Conservation (phyloP, 1,140 invertebrate species). For the Ceratoteleas bidentatus region DNA sequence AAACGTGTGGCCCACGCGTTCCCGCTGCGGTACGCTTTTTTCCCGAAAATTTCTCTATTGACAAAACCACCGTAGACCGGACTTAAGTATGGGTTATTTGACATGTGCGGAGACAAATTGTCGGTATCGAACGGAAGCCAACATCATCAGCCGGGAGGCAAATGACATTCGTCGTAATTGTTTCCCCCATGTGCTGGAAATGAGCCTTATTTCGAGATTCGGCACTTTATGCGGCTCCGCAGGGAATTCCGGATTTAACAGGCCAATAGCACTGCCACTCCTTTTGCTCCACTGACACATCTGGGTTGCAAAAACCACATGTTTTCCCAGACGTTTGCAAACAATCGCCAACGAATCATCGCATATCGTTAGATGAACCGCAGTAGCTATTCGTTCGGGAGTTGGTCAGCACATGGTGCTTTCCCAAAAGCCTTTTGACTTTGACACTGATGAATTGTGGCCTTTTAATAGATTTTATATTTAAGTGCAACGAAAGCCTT, state of each 20-base stretch:
- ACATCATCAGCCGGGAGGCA: constrained; percentile 36
- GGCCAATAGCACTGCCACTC: constrained; percentile 17
- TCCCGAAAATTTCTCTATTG: too few species aligned
- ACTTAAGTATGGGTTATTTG: constrained; percentile 48
- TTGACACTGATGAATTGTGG: constrained; percentile 64
- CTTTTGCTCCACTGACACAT: constrained; percentile 45
- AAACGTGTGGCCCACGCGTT: too few species aligned
- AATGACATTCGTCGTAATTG: constrained; percentile 29
- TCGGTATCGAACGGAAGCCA: constrained; percentile 29
- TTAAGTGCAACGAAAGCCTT: constrained; percentile 46
- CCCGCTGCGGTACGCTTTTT: too few species aligned
- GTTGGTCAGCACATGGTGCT: constrained; percentile 56
- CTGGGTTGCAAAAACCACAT: constrained; percentile 56
- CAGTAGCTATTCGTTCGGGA: constrained; percentile 31
- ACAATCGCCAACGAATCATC: constrained; percentile 39
- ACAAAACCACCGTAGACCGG: too few species aligned
- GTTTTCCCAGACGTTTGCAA: constrained; percentile 57
- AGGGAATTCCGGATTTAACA: constrained; percentile 17
- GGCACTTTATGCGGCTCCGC: constrained; percentile 17
- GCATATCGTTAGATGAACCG: constrained; percentile 24
- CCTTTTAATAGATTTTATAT: constrained; percentile 46
- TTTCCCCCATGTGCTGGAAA: constrained; percentile 20
- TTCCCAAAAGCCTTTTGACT: constrained; percentile 53
- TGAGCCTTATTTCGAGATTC: constrained; percentile 15
- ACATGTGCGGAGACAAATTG: constrained; percentile 31